These are phyloP conservation scores for Epistrophe eligans DNA, from an alignment of 2,888 invertebrate species.

Conservation along the genomic window DNA sequence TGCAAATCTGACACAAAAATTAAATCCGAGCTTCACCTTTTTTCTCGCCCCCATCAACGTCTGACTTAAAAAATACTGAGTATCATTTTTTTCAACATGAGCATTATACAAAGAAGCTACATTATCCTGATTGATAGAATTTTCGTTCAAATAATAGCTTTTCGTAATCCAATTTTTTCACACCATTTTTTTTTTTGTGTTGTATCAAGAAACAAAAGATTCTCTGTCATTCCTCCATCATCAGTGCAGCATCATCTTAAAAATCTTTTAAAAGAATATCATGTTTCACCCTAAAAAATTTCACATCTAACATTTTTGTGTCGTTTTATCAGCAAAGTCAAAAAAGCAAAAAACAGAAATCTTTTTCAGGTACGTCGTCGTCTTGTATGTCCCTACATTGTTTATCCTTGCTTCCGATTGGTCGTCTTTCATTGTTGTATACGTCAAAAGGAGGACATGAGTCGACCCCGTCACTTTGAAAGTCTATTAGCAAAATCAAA, in stretches of 20 bases:
- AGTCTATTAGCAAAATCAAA: constrained; percentile 71
- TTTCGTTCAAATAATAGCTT: constrained; percentile 25
- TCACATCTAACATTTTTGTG: constrained; percentile 18
- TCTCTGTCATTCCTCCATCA: constrained; percentile 8
- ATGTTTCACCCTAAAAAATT: constrained; percentile 46
- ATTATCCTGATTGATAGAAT: constrained; percentile 32
- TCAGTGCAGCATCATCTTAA: background rate
- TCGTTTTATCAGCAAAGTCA: constrained; percentile 22
- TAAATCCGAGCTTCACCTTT: background rate
- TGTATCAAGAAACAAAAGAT: background rate
- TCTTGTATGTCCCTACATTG: too few species aligned
- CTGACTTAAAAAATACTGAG: background rate
- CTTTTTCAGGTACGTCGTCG: background rate
- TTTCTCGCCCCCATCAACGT: background rate
- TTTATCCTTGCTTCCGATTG: constrained; percentile 3
- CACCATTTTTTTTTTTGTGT: background rate
- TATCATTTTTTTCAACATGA: background rate
- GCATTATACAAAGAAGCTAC: constrained; percentile 7
- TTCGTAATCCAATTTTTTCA: constrained; percentile 41
- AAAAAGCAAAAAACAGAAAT: background rate
- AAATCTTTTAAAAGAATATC: constrained; percentile 49
- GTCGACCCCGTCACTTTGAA: constrained; percentile 45
- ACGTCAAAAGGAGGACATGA: constrained; percentile 27
- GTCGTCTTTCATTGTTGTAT: constrained; percentile 7
- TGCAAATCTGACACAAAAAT: background rate